phyloP scores from a whole-genome alignment of 2,113 vertebrate species.

The Bucco capensis region DNA sequence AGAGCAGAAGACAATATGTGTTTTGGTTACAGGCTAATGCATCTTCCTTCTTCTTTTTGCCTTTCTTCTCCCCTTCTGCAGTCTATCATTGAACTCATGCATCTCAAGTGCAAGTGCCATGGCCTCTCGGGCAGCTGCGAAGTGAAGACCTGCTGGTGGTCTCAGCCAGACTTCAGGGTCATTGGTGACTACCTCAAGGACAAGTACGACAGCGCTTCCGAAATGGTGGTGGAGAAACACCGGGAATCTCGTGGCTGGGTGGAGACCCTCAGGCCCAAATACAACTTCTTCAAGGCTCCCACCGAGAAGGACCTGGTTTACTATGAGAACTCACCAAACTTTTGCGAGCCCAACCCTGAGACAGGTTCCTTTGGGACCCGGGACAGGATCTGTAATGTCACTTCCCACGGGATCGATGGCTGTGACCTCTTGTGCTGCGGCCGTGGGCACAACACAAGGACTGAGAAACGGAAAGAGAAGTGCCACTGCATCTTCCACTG shows the following conservation, averaged over 20 bases:
- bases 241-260: slow-evolving; percentile 83
- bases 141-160: slow-evolving; percentile 86
- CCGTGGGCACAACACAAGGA: slow-evolving; percentile 79
- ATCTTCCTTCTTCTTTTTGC: not conserved
- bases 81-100: slow-evolving; percentile 81
- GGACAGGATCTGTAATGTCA: slow-evolving; percentile 80
- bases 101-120: slow-evolving; percentile 83
- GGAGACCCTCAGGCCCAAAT: slow-evolving; percentile 80
- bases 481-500: slow-evolving; percentile 84
- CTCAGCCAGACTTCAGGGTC: slow-evolving; percentile 81
- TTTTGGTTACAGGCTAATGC: not conserved
- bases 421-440: slow-evolving; percentile 83
- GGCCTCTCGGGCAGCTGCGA: slow-evolving; percentile 83
- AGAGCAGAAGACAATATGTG: rapidly evolving
- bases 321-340: slow-evolving; percentile 82
- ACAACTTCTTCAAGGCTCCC: slow-evolving; percentile 80
- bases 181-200: slow-evolving; percentile 84
- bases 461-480: slow-evolving; percentile 79
- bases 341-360: slow-evolving; percentile 80
- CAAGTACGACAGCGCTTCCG: slow-evolving; percentile 83
- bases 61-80: slow-evolving; percentile 29
- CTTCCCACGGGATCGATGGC: slow-evolving; percentile 80
- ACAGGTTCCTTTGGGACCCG: slow-evolving; percentile 82
- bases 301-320: slow-evolving; percentile 82
- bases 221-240: slow-evolving; percentile 84